Evolutionary conservation across 2,113 vertebrate species (phyloP).

Genomic region (Callipepla californica): DNA sequence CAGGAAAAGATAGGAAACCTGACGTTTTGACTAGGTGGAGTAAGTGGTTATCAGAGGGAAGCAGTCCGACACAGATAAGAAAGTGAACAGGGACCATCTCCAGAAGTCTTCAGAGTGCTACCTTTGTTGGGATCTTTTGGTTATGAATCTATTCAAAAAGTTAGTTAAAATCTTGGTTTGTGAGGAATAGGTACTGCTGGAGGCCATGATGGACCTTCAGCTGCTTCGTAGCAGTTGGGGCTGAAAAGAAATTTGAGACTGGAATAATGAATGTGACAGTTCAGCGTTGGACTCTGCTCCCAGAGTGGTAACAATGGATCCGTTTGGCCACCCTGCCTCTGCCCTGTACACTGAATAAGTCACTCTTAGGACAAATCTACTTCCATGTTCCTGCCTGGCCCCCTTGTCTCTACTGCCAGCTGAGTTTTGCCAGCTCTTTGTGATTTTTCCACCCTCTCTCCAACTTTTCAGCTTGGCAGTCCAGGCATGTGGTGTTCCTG

Average conservation of each 20-base stretch:
- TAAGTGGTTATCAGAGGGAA: background rate
- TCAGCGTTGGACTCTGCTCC: background rate
- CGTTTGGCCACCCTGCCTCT: background rate
- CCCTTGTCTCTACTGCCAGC: background rate
- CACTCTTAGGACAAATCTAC: background rate
- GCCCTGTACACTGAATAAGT: rapidly evolving
- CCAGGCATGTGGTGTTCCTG: background rate
- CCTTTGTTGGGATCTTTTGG: background rate
- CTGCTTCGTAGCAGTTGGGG: background rate
- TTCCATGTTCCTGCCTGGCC: background rate
- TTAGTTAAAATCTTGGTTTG: background rate
- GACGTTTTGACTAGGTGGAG: background rate
- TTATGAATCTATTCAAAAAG: background rate
- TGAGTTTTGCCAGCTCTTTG: background rate
- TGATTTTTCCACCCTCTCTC: background rate
- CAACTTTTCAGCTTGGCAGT: background rate
- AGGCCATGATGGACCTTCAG: background rate
- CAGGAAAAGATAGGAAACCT: background rate
- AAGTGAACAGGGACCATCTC: background rate
- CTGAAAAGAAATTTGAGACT: background rate
- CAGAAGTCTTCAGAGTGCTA: background rate
- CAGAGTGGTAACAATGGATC: background rate
- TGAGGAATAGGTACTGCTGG: background rate
- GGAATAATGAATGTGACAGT: background rate
- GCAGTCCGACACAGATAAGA: background rate